Evolutionary conservation across 1,140 invertebrate species (phyloP), one percentile per base, ranked within the genome.

Genomic region (Telenomus remus): DNA sequence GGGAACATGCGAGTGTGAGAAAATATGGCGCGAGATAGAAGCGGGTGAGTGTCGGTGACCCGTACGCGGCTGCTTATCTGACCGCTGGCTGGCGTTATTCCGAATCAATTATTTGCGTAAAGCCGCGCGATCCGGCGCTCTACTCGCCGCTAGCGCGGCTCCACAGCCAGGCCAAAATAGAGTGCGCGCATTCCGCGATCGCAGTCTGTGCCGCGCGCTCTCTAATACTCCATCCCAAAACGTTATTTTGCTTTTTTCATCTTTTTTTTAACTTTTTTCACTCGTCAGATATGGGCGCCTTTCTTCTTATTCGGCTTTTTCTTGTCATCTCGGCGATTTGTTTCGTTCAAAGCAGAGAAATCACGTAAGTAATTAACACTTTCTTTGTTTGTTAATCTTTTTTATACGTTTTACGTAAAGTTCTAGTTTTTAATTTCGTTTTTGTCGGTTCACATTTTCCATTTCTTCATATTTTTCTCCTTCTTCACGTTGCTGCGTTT

Each of bases 91-190:
- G 60, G 65, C 65, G 68, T 65, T 76, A 76, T 76, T 76, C 65
- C 49, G 73, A 76, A 76, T 76, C 73, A 69, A 76, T 76, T 70
- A 76, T 76, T 76, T 65, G 68, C 68, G 73, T 50, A 63, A 65
- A 69, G 73, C 61, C 65, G 35, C 63, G 43, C 59, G 19, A 27
- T 69, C 72, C 19, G 10, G 27, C 15, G 53, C 49, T 11, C 14
- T 11, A 10, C 11, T 8, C 12, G 42, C 13, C 49, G 13, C 46
- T 50, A 39, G 37, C 48, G 9, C 56, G n/a, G 50, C 70, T 64
- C 46, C 34, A 6, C 34, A 10, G 51, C 46, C 43, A 43, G 59
- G 69, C 64, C 59, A 48, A 73, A 78, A 78, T 73, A 78, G 69
- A 69, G 74, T 27, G 19, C 55, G 76, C 64, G 65, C 69, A 77